These are phyloP conservation scores for Lipotes vexillifer DNA, from an alignment of 2,113 vertebrate genomes.

Conservation along the genomic window DNA sequence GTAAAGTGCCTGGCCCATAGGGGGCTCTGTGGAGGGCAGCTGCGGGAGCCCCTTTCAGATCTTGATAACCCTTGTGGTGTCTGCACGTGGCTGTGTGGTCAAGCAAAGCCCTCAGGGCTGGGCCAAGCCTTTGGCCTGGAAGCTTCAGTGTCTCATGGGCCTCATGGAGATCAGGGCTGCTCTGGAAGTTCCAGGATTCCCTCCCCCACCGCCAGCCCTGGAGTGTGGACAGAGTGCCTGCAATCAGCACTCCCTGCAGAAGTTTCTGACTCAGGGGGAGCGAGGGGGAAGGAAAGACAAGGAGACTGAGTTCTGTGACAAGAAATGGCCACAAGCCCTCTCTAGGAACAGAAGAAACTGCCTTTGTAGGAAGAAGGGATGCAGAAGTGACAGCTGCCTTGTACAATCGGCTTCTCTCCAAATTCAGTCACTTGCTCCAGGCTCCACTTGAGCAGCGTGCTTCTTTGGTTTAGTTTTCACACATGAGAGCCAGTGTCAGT, in stretches of 20 bases:
- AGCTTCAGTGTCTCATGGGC: rapidly evolving
- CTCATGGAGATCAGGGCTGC: not conserved
- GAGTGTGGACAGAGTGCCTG: not conserved
- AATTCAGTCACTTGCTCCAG: not conserved
- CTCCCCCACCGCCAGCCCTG: rapidly evolving
- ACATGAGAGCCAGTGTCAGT: not conserved
- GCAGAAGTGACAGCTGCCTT: rapidly evolving
- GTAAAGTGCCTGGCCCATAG: not conserved
- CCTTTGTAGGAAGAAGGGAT: not conserved
- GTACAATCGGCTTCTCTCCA: not conserved
- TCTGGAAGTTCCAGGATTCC: not conserved
- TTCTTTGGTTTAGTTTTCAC: not conserved
- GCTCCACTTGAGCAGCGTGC: not conserved
- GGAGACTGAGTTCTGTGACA: not conserved
- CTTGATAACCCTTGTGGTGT: rapidly evolving
- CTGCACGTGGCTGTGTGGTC: rapidly evolving
- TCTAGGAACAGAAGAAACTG: not conserved
- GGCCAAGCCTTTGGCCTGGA: not conserved
- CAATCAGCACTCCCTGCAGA: not conserved
- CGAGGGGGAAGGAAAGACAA: not conserved
- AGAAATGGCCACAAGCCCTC: not conserved
- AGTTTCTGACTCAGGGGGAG: not conserved
- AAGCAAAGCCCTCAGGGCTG: not conserved
- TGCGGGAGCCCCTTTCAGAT: not conserved
- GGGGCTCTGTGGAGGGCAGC: not conserved